Evolutionary conservation across 1,140 invertebrate species (phyloP).

Genomic region (Papilio dardanus): DNA sequence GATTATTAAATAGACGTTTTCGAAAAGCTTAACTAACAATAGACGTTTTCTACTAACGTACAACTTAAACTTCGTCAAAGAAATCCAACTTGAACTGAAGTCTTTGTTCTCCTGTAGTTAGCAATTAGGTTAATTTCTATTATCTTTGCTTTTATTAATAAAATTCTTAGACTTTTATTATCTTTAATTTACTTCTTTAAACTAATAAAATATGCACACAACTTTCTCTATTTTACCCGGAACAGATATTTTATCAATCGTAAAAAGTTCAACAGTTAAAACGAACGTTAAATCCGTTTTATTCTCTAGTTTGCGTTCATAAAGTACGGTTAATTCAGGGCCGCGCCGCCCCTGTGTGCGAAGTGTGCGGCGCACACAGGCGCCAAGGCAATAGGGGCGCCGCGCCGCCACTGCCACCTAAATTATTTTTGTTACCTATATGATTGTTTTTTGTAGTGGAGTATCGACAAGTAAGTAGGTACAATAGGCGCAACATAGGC

Average conservation of each 20-base stretch:
- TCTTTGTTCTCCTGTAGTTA: neutral
- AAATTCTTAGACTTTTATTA: neutral
- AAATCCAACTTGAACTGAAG: neutral
- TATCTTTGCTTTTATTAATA: neutral
- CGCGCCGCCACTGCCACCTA: too few species aligned
- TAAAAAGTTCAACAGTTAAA: slow-evolving; percentile 18
- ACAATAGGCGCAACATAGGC: too few species aligned
- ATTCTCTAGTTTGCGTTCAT: slow-evolving; percentile 7
- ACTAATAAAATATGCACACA: slow-evolving; percentile 21
- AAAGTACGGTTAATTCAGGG: slow-evolving; percentile 8
- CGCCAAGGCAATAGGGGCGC: too few species aligned
- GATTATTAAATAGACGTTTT: neutral
- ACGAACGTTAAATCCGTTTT: slow-evolving; percentile 6
- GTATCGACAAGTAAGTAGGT: too few species aligned
- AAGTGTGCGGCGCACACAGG: too few species aligned
- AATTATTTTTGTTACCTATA: too few species aligned
- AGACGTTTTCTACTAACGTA: too few species aligned
- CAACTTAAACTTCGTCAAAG: neutral
- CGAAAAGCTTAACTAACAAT: too few species aligned
- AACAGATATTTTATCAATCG: neutral
- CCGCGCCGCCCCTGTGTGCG: too few species aligned
- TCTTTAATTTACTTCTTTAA: slow-evolving; percentile 2
- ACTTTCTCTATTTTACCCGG: slow-evolving; percentile 1
- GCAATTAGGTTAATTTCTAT: neutral
- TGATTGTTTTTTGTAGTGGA: too few species aligned